These are phyloP conservation scores for Idaea straminata DNA, from an alignment of 2,888 invertebrate species.

Conservation along the genomic window DNA sequence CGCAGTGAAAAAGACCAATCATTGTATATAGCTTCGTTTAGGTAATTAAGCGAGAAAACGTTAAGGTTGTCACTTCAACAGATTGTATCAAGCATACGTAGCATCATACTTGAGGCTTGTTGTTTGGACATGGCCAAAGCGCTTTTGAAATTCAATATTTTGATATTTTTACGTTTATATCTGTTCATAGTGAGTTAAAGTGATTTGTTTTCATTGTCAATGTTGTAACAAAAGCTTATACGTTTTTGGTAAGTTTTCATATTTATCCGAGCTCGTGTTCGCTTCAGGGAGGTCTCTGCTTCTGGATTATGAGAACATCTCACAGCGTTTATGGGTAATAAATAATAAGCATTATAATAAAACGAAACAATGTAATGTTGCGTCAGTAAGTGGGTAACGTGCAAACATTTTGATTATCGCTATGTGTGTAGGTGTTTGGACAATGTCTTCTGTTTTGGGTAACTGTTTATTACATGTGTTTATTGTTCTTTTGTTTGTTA, in stretches of 20 bases:
- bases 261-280: slow-evolving; percentile 30
- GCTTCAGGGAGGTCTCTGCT: slow-evolving; percentile 54
- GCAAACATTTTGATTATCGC: slow-evolving; percentile 15
- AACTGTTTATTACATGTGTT: background rate
- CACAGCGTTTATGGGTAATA: slow-evolving; percentile 18
- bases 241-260: background rate
- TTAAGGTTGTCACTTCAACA: too few relatives aligned
- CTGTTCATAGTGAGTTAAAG: too few relatives aligned
- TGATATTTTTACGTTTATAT: too few relatives aligned
- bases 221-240: too few relatives aligned
- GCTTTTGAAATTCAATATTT: too few relatives aligned
- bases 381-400: slow-evolving; percentile 5
- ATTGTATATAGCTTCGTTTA: too few relatives aligned
- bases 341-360: slow-evolving; percentile 14
- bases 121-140: too few relatives aligned
- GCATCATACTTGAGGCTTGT: too few relatives aligned
- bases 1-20: too few relatives aligned
- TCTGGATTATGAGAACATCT: slow-evolving; percentile 34
- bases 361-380: slow-evolving; percentile 14
- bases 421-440: slow-evolving; percentile 10
- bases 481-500: background rate
- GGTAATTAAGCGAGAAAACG: too few relatives aligned
- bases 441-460: background rate
- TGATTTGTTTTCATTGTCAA: too few relatives aligned
- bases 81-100: too few relatives aligned